phyloP scores from a whole-genome alignment of 2,888 invertebrate species.

The Chelonus formosanus region DNA sequence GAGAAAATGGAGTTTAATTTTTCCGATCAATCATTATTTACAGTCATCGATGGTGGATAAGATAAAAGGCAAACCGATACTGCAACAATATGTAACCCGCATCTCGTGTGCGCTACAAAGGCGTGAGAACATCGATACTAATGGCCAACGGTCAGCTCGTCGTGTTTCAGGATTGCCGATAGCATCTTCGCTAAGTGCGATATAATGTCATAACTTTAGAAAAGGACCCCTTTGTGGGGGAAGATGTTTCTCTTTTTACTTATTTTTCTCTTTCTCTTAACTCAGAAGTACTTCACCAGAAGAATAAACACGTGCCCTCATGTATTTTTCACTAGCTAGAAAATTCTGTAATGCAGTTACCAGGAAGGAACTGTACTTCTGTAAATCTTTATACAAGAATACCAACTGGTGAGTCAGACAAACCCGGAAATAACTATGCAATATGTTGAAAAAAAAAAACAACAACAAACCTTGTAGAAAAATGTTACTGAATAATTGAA shows the following conservation, averaged over 20 bases:
- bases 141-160: constrained; percentile 54
- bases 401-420: not conserved
- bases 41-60: constrained; percentile 44
- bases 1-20: constrained; percentile 34
- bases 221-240: constrained; percentile 41
- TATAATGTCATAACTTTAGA: constrained; percentile 56
- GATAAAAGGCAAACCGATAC: constrained; percentile 48
- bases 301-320: constrained; percentile 1
- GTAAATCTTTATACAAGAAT: too few relatives aligned
- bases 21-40: constrained; percentile 53
- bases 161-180: constrained; percentile 51
- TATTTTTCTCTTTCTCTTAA: not conserved
- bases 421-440: not conserved
- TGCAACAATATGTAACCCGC: constrained; percentile 51
- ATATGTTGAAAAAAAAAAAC: not conserved
- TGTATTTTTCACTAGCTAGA: not conserved
- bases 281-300: not conserved
- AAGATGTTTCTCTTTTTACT: constrained; percentile 6
- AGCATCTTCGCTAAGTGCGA: constrained; percentile 55
- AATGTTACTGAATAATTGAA: not conserved
- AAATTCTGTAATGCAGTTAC: not conserved
- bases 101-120: constrained; percentile 45
- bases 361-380: not conserved
- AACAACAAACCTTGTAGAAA: not conserved
- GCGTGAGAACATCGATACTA: constrained; percentile 58